Evolutionary conservation across 2,888 invertebrate genomes (phyloP).

Genomic region (Tipula helvola): DNA sequence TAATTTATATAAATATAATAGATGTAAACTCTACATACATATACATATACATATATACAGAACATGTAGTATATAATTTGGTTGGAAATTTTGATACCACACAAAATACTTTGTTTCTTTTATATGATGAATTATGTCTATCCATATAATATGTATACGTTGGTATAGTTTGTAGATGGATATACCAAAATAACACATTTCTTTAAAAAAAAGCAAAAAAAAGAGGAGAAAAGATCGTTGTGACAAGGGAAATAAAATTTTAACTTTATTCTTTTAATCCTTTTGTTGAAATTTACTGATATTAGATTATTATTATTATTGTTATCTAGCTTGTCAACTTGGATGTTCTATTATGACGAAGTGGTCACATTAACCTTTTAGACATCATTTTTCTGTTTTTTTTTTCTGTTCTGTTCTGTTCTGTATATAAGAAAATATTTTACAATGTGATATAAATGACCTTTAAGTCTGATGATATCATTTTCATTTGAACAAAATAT

Average conservation of each 20-base stretch:
- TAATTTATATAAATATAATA: background rate
- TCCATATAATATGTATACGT: background rate
- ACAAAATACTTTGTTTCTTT: background rate
- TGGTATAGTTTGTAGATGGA: background rate
- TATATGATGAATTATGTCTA: background rate
- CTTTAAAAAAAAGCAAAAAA: background rate
- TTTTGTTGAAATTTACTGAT: slow-evolving; percentile 4
- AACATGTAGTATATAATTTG: background rate
- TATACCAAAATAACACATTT: background rate
- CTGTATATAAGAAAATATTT: background rate
- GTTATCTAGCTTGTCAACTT: background rate
- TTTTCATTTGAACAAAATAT: background rate
- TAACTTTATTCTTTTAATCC: slow-evolving; percentile 4
- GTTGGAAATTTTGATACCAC: background rate
- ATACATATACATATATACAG: background rate
- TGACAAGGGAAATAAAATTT: slow-evolving; percentile 4
- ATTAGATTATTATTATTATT: background rate
- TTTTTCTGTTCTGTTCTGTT: background rate
- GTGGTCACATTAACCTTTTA: slow-evolving; percentile 4
- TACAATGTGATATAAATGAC: background rate
- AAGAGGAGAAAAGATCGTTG: background rate
- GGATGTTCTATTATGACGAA: background rate
- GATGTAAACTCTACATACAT: background rate
- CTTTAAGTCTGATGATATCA: background rate
- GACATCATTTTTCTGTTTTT: background rate